These are phyloP conservation scores for Aplysina aerophoba DNA, from an alignment of 37 sponge, comb jelly and placozoan genomes.

Conservation along the genomic window DNA sequence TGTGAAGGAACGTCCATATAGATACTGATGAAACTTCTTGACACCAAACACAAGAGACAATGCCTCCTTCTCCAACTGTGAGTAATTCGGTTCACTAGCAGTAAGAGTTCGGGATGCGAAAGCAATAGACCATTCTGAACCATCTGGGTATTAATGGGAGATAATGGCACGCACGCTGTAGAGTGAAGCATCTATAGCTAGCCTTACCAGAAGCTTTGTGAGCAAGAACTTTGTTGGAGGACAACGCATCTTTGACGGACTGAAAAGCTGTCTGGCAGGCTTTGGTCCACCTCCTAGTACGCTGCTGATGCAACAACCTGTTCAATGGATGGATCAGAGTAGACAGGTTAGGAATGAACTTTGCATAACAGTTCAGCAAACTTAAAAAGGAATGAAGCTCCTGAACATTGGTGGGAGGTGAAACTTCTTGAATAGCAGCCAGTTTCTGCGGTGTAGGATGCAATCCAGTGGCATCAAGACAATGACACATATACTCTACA, in stretches of 20 bases:
- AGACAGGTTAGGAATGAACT: too few relatives aligned
- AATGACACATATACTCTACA: too few relatives aligned
- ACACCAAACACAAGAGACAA: conserved; percentile 26
- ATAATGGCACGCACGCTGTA: neutral
- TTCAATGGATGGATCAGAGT: too few relatives aligned
- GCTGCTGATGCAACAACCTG: too few relatives aligned
- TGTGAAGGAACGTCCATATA: neutral
- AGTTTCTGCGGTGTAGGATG: too few relatives aligned
- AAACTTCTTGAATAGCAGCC: too few relatives aligned
- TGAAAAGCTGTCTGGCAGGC: conserved; percentile 44
- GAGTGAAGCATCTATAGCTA: conserved; percentile 26
- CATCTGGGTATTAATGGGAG: neutral
- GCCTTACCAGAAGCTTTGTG: neutral
- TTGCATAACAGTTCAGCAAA: too few relatives aligned
- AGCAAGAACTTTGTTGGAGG: conserved; percentile 38
- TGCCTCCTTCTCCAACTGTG: conserved; percentile 32
- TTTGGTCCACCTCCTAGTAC: too few relatives aligned
- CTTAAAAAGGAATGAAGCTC: too few relatives aligned
- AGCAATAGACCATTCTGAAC: conserved; percentile 1
- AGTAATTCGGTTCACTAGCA: conserved; percentile 30
- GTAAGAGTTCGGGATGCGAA: neutral
- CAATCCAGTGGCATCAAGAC: too few relatives aligned
- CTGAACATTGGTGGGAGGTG: too few relatives aligned
- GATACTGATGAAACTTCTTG: neutral
- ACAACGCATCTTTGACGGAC: conserved; percentile 32